Percentiles rank a stretch among this genome's conserved stretches.
Conservation (phyloP, 2,797 vertebrate species). For the Lerista edwardsae region DNA sequence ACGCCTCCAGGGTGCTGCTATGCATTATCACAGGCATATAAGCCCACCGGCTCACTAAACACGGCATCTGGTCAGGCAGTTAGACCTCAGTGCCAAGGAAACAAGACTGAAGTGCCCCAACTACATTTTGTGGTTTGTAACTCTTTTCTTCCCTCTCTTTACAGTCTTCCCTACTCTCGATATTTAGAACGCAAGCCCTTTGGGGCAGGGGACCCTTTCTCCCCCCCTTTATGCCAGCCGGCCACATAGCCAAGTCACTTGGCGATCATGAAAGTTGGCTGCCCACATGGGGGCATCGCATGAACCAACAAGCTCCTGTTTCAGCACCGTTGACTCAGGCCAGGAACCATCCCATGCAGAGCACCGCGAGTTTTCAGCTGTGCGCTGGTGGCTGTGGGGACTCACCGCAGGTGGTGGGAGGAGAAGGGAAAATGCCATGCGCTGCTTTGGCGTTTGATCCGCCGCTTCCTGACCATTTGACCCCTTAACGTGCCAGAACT, state of each 20-base stretch:
- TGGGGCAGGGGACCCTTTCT: background rate
- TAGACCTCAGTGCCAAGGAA: background rate
- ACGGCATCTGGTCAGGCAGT: background rate
- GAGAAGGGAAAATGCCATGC: slow-evolving; percentile 12
- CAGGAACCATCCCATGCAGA: slow-evolving; percentile 33
- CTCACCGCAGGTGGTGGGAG: slow-evolving; percentile 4
- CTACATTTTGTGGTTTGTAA: background rate
- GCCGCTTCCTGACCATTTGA: slow-evolving; percentile 45
- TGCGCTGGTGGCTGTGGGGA: slow-evolving; percentile 50
- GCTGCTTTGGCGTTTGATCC: slow-evolving; percentile 30
- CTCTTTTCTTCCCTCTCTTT: background rate
- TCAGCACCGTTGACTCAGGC: slow-evolving; percentile 14
- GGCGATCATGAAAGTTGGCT: background rate
- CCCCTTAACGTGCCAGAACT: background rate
- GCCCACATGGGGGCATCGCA: background rate
- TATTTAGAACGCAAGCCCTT: background rate
- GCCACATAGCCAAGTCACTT: background rate
- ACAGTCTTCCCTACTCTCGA: background rate
- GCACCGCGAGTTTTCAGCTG: slow-evolving; percentile 36
- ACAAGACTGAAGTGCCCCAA: background rate
- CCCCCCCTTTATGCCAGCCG: background rate
- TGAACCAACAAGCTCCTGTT: slow-evolving; percentile 37
- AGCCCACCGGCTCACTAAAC: background rate
- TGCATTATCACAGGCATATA: no score
- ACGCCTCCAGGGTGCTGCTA: no score